Evolutionary conservation across 2,888 invertebrate species (phyloP).

Genomic region (Homarus gammarus): DNA sequence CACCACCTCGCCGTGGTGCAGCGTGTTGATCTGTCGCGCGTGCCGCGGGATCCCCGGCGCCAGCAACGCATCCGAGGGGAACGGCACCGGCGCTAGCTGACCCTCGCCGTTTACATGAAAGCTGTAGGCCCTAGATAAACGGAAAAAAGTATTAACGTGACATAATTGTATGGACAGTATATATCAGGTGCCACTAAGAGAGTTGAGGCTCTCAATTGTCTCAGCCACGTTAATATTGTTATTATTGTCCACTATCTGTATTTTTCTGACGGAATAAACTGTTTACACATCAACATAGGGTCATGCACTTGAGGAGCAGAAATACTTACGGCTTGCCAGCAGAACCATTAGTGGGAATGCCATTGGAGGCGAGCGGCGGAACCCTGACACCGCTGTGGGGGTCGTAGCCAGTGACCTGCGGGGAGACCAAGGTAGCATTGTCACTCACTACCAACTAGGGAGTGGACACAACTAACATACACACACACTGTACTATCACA

Average conservation of each 20-base stretch:
- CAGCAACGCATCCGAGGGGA: slow-evolving; percentile 94
- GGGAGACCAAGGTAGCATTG: neutral
- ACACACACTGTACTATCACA: neutral
- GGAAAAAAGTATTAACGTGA: neutral
- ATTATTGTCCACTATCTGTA: too few species aligned
- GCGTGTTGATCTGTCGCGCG: slow-evolving; percentile 91
- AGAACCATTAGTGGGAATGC: slow-evolving; percentile 72
- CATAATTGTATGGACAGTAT: neutral
- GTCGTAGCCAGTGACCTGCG: slow-evolving; percentile 67
- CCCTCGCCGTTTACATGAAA: slow-evolving; percentile 95
- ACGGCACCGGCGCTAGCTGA: slow-evolving; percentile 93
- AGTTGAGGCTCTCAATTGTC: too few species aligned
- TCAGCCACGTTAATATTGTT: too few species aligned
- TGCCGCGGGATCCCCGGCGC: slow-evolving; percentile 96
- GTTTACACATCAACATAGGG: too few species aligned
- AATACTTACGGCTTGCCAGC: slow-evolving; percentile 73
- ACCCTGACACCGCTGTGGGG: slow-evolving; percentile 63
- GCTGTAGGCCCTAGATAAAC: slow-evolving; percentile 89
- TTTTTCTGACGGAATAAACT: too few species aligned
- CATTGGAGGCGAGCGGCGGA: slow-evolving; percentile 62
- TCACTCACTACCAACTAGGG: neutral
- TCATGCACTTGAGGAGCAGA: neutral
- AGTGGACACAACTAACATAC: neutral
- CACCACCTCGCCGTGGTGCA: slow-evolving; percentile 97
- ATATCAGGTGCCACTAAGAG: too few species aligned